Evolutionary conservation across 2,888 invertebrate species (phyloP), one percentile per base, ranked within the genome.

Genomic region (Lamellibrachia columna): DNA sequence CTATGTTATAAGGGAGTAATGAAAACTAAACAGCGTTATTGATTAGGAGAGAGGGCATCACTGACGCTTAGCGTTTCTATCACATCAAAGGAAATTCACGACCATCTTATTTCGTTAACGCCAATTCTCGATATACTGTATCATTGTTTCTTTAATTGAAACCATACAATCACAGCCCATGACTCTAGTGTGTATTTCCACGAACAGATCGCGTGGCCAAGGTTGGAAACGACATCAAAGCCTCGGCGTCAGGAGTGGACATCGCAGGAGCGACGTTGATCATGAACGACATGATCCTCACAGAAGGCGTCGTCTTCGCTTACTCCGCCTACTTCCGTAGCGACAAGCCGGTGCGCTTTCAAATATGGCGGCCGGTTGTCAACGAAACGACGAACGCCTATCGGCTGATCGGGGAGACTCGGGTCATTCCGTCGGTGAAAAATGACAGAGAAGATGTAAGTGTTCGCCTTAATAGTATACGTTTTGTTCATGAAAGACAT

Each of bases 381-480:
- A 60, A 58, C 58, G 58, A 15, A 58, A 11, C 58, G 6, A 58
- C 8, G 58, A 58, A 58, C 58, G 58, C 58, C 58, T 58, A 7
- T 58, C 58, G 58, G 53, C 91, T 94, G 90, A 58, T 94, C n/a
- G 90, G 90, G 7, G 92, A 94, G 53, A 91, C 91, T 22, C 52
- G 91, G 11, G 90, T 93, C 90, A 92, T 93, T 7, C 93, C 93
- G 11, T 92, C 93, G 8, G 93, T 92, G 22, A 60, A 58, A n/a
- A 53, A 90, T 28, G 53, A 53, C 4, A 91, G 93, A 60, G 94
- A 93, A 91, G 94, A 94, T 90, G 94, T 94, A 91, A 94, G 93
- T 93, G 22, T 75, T 75, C 22, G 22, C 75, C 15, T 22, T 15
- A 11, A 60, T 9, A 1, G 55, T 9, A 55, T 55, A 55, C 55